A percentile compares a stretch with the other conserved stretches of the same genome.
phyloP scores from a whole-genome alignment of 1,140 invertebrate species.

The Dendrolimus kikuchii region DNA sequence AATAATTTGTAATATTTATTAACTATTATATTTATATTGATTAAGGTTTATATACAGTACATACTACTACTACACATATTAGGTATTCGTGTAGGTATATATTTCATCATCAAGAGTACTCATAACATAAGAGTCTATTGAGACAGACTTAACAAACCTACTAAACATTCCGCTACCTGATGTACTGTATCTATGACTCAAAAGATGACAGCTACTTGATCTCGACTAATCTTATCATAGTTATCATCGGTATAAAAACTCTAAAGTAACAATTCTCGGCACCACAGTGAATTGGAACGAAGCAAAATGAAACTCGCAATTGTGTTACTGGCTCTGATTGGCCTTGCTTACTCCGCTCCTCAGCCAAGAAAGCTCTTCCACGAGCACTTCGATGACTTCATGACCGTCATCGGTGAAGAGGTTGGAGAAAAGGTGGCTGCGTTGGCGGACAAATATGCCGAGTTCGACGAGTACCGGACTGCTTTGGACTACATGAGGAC shows the following conservation, averaged over 20 bases:
- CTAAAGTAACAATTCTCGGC: not conserved
- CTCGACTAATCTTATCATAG: slow-evolving; percentile 1
- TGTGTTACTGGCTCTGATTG: slow-evolving; percentile 30
- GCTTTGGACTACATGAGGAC: slow-evolving; percentile 35
- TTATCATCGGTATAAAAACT: slow-evolving; percentile 4
- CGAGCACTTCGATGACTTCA: slow-evolving; percentile 52
- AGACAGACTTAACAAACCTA: too few relatives aligned
- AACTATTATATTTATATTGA: too few relatives aligned
- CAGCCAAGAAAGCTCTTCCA: slow-evolving; percentile 51
- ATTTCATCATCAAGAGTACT: too few relatives aligned
- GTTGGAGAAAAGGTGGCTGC: slow-evolving; percentile 25
- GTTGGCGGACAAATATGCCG: slow-evolving; percentile 29
- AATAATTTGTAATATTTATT: too few relatives aligned
- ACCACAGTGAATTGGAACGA: slow-evolving; percentile 2
- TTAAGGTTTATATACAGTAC: too few relatives aligned
- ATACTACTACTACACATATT: too few relatives aligned
- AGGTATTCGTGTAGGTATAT: too few relatives aligned
- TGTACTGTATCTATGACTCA: too few relatives aligned
- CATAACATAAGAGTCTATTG: too few relatives aligned
- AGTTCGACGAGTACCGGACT: slow-evolving; percentile 43
- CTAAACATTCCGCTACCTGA: too few relatives aligned
- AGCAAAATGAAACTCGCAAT: slow-evolving; percentile 13
- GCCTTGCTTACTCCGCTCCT: slow-evolving; percentile 34
- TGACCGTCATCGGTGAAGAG: slow-evolving; percentile 35
- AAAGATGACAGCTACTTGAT: too few relatives aligned